Base-by-base conservation (phyloP, 1,140 invertebrate species). In the Drosophila prosaltans region DNA sequence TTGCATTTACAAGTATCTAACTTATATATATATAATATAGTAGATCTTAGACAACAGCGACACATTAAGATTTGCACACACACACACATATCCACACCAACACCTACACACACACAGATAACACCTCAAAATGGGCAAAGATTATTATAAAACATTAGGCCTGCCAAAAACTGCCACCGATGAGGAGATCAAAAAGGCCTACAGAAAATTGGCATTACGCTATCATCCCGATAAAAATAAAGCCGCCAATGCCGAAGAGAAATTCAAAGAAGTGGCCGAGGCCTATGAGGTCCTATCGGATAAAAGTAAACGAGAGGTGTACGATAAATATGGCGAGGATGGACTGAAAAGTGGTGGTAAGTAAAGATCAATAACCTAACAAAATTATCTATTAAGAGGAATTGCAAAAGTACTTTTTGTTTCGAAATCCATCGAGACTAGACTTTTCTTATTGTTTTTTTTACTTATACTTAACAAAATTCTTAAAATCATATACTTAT, bases 181-280 rank as follows among this genome's bases (percentile, higher is more conserved):
- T 73, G 98, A 99, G 81, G 98, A 99, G 80, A 98, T 99, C 80
- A 99, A 99, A 92, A 99, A 99, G 90, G 97, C 97, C 1, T 99
- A 99, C 92, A 95, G 98, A 72, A 99, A 99, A 94, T 94, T 99
- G 91, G 99, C 99, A 1, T 93, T 99, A 8, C 99, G 98, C 92
- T 99, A 98, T 93, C 99, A 99, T 94, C 99, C 99, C 1, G 99
- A 99, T 91, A 99, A 99, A 92, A 99, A 99, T 91, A 99, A 99
- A 93, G 94, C 96, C 0, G 92, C 98, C 2, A 97, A 96, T 65
- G 98, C 99, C 0, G 98, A 99, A 92, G 98, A 98, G 80, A 97
- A 97, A 86, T 99, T 99, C 93, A 99, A 99, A 93, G 97, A 99
- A 92, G 96, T 99, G 1, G 98, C 98, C 0, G 98, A 99, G 93